Conservation (phyloP, 2,113 vertebrate genomes). For the Rhipidura dahli region DNA sequence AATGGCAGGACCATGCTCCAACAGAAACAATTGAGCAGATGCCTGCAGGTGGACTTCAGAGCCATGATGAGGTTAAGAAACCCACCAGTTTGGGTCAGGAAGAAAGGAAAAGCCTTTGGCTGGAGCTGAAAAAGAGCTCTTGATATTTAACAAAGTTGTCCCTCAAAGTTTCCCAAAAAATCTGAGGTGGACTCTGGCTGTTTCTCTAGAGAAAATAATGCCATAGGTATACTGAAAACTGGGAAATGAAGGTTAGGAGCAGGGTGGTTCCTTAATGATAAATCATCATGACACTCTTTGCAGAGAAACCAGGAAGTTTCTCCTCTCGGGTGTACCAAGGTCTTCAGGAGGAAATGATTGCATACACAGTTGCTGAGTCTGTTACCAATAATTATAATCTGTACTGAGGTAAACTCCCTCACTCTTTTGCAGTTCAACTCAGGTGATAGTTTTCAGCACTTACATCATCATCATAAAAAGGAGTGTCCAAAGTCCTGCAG, state of each 20-base stretch:
- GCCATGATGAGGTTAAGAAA: background rate
- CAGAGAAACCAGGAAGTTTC: background rate
- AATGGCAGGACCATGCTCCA: rapidly evolving
- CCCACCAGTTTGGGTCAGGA: background rate
- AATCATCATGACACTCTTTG: background rate
- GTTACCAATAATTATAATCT: background rate
- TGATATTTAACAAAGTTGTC: background rate
- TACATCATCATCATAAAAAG: background rate
- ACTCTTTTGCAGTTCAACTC: background rate
- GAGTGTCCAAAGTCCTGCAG: constrained; percentile 5
- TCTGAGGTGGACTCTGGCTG: background rate
- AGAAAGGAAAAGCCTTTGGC: background rate
- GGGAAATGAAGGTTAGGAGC: background rate
- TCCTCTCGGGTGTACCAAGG: background rate
- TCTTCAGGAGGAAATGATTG: background rate
- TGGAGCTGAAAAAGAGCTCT: background rate
- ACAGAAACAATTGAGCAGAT: background rate
- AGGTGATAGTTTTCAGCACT: constrained; percentile 19
- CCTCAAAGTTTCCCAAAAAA: background rate
- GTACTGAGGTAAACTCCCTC: background rate
- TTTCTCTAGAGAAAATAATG: background rate
- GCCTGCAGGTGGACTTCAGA: background rate
- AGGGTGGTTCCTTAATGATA: background rate
- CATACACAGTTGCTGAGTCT: background rate
- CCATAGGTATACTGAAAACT: background rate